Evolutionary conservation across 2,113 vertebrate genomes (phyloP).

Genomic region (Eclectus roratus): DNA sequence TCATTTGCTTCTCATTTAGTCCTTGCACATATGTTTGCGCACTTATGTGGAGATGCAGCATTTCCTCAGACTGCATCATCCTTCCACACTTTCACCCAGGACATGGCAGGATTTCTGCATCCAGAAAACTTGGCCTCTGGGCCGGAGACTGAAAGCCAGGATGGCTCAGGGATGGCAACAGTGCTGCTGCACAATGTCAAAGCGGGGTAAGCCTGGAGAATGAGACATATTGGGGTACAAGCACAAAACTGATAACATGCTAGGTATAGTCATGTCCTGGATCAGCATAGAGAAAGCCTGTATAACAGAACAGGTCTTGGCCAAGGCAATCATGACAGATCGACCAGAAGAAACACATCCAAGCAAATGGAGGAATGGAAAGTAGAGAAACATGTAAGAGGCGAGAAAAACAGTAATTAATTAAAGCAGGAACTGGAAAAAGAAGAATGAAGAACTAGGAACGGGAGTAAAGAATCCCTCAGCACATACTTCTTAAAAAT

Average conservation of each 20-base stretch:
- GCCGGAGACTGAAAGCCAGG: not conserved
- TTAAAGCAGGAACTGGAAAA: not conserved
- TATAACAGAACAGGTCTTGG: not conserved
- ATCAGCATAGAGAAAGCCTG: fast-evolving
- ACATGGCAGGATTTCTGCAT: not conserved
- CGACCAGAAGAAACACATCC: not conserved
- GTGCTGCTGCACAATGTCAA: not conserved
- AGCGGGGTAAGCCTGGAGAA: not conserved
- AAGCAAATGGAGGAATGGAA: not conserved
- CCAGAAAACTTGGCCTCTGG: not conserved
- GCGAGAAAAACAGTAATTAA: not conserved
- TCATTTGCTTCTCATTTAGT: not conserved
- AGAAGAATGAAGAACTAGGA: not conserved
- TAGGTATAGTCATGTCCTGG: not conserved
- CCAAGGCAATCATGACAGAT: not conserved
- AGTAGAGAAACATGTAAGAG: not conserved
- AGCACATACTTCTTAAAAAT: not conserved
- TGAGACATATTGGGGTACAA: not conserved
- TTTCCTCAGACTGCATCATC: not conserved
- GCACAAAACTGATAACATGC: not conserved
- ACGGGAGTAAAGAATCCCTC: not conserved
- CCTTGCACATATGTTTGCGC: not conserved
- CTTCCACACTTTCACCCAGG: not conserved
- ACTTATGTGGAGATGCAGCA: not conserved
- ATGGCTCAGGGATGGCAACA: not conserved